Evolutionary conservation across 1,140 invertebrate species (phyloP), one percentile per base, ranked within the genome.

Genomic region (Meloidogyne hapla): DNA sequence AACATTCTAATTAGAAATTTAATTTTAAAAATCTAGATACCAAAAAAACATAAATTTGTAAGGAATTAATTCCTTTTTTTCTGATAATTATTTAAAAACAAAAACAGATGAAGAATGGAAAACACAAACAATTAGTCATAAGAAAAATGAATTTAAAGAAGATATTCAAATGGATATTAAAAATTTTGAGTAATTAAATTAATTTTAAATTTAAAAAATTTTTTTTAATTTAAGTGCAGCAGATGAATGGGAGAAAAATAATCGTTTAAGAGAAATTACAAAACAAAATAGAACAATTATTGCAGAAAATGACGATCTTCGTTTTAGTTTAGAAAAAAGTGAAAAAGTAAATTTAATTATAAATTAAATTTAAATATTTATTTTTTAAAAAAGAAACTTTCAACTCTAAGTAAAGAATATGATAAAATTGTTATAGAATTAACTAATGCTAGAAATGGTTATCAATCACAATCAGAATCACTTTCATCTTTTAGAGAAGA

Each of bases 361-460:
- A 56, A n/a, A 61, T 68, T 33, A 68, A 33, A 26, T 69, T 69
- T 72, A 48, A 15, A 48, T n/a, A 48, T 70, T 40, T 40, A 68
- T 23, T 18, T 76, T 4, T 69, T 71, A 25, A 33, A 6, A 33
- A 40, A 80, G 79, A 65, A 81, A 69, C 25, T 78, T 12, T 70
- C 77, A 65, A 78, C 69, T 15, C 65, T 84, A 23, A 63, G 70
- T 23, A 74, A 45, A 63, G 79, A 76, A 42, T 78, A 77, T 63
- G 81, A 81, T 33, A 69, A 66, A 61, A 3, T 76, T 3, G 76
- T 26, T 18, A 62, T 61, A 25, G 82, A 84, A 61, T 42, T 81
- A n/a, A 48, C 38, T 8, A 40, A 71, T 40, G 21, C 77, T 10
- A 48, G 69, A 40, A 61, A 69, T n/a, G 61, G 38, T 61, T 25